Evolutionary conservation across 2,888 invertebrate genomes (phyloP).

Genomic region (Synanthedon tipuliformis): DNA sequence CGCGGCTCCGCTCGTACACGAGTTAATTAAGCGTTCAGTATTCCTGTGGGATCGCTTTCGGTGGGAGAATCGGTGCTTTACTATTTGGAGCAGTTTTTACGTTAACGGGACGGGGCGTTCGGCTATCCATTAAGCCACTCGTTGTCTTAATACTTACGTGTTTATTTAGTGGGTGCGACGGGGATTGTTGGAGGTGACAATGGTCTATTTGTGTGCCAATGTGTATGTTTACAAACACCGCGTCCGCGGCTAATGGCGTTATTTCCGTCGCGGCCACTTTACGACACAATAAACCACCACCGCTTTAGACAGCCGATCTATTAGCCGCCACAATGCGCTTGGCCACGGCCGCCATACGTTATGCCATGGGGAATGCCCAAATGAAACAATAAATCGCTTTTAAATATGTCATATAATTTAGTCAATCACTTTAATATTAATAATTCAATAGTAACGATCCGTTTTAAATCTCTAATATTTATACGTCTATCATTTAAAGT

Average conservation of each 20-base stretch:
- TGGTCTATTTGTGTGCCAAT: slow-evolving; percentile 20
- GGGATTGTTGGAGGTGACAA: slow-evolving; percentile 14
- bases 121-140: not conserved
- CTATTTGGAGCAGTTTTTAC: too few relatives aligned
- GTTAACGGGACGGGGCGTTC: not conserved
- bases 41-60: slow-evolving; percentile 15
- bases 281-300: slow-evolving; percentile 10
- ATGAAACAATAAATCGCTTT: slow-evolving; percentile 1
- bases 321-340: slow-evolving; percentile 10
- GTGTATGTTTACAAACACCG: slow-evolving; percentile 45
- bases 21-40: slow-evolving; percentile 21
- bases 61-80: not conserved
- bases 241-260: slow-evolving; percentile 40
- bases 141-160: not conserved
- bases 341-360: slow-evolving; percentile 6
- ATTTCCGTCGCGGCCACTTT: slow-evolving; percentile 19
- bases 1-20: slow-evolving; percentile 2
- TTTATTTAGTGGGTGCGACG: not conserved
- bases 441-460: too few relatives aligned
- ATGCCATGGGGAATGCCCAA: too few relatives aligned
- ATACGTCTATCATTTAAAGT: too few relatives aligned
- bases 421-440: too few relatives aligned
- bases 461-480: too few relatives aligned
- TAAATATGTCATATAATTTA: too few relatives aligned
- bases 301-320: slow-evolving; percentile 11